phyloP scores from a whole-genome alignment of 2,888 invertebrate genomes.

The Scaptomyza tumidula region DNA sequence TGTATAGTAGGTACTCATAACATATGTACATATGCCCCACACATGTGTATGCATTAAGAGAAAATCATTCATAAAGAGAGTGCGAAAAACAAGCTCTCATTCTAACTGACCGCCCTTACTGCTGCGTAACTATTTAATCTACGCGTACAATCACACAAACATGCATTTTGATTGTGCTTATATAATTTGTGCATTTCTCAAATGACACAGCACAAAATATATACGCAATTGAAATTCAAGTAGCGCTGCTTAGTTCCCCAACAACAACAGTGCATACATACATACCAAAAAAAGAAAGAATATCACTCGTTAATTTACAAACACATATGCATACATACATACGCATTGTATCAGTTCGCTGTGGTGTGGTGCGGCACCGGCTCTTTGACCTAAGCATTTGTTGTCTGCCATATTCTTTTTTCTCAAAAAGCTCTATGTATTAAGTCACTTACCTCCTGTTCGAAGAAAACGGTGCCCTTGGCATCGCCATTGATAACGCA shows the following conservation, averaged over 20 bases:
- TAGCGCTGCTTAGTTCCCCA: slow-evolving; percentile 10
- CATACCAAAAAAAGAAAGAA: not conserved
- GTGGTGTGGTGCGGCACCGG: slow-evolving; percentile 52
- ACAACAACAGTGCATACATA: slow-evolving; percentile 6
- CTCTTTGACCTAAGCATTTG: slow-evolving; percentile 59
- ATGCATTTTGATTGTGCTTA: slow-evolving; percentile 49
- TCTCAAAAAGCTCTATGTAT: not conserved
- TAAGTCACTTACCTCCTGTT: slow-evolving; percentile 88
- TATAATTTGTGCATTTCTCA: slow-evolving; percentile 56
- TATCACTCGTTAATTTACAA: not conserved
- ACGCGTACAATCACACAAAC: slow-evolving; percentile 4
- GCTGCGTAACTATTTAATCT: not conserved
- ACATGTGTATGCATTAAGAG: not conserved
- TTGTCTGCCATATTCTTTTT: slow-evolving; percentile 30
- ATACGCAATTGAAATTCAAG: slow-evolving; percentile 47
- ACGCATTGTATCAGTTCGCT: slow-evolving; percentile 1
- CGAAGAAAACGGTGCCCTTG: slow-evolving; percentile 92
- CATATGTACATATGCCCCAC: not conserved
- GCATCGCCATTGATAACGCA: slow-evolving; percentile 95
- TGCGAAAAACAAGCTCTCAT: not conserved
- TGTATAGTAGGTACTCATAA: not conserved
- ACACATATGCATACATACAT: not conserved
- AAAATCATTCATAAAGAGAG: not conserved
- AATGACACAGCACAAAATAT: slow-evolving; percentile 59
- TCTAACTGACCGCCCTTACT: not conserved